Evolutionary conservation across 2,888 invertebrate species (phyloP), one percentile per base, ranked within the genome.

Genomic region (Epinotia ramella): DNA sequence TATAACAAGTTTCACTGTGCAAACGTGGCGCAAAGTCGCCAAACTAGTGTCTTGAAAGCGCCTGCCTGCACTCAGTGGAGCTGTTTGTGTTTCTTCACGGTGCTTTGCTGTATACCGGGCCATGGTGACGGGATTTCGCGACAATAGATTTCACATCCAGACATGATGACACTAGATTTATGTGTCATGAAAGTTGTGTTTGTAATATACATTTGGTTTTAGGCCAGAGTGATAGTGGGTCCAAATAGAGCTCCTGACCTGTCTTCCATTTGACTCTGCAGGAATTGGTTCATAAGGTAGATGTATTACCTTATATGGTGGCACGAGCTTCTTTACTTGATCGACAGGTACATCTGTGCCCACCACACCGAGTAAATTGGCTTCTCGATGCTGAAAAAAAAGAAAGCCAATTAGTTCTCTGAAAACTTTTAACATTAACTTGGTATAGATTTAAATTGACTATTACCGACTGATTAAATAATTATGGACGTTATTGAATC

Each of bases 271-370:
- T 20, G 20, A 20, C 33, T 33, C 6, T 16, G 18, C 62, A 40
- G 6, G 60, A 63, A 11, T 63, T 11, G 12, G 0, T 56, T 62
- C 24, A 66, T 12, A 49, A 59, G 7, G 73, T 46, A 40, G 7
- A 5, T 53, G 60, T 12, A 28, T 76, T 95, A 98, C 98, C 96
- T 98, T 98, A 86, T 98, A 98, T 72, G 98, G 97, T 83, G 99
- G 98, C 77, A 99, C 98, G 88, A 99, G 96, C 95, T 99, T 98
- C 91, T 97, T 97, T 85, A 99, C 97, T 94, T 99, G 98, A 89
- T 98, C 97, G 84, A 99, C 96, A 81, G 99, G 98, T 78, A 99
- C 98, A 93, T 99, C 99, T 24, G 99, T 99, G 68, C 99, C 99
- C 78, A 99, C 99, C 59, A 99, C 99, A 69, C 99, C 99, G 79